Percentiles rank a stretch among this genome's conserved stretches.
Conservation (phyloP, 2,113 vertebrate genomes). For the Coturnix japonica region DNA sequence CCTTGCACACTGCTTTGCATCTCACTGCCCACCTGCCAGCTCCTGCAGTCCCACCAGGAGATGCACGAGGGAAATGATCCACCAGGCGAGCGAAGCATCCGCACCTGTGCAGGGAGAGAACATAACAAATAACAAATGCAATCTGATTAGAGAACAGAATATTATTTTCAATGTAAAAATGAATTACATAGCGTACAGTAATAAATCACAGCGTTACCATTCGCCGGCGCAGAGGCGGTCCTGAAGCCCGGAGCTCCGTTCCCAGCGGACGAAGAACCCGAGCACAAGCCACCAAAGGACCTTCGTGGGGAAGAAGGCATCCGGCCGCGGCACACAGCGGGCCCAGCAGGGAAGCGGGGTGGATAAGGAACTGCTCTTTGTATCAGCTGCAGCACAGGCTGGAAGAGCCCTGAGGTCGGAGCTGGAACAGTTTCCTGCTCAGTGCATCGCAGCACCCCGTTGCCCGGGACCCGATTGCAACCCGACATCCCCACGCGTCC, state of each 20-base stretch:
- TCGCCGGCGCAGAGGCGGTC: not conserved
- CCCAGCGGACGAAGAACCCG: not conserved
- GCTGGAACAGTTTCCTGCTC: not conserved
- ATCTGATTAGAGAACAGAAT: not conserved
- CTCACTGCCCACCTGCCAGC: not conserved
- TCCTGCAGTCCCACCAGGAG: not conserved
- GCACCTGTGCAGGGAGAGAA: not conserved
- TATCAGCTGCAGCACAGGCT: not conserved
- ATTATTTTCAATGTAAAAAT: not conserved
- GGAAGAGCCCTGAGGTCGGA: not conserved
- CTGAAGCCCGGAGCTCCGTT: not conserved
- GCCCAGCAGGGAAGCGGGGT: too few relatives aligned
- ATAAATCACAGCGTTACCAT: not conserved
- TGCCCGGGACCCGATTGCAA: too few relatives aligned
- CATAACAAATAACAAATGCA: constrained; percentile 30
- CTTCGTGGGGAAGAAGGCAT: accelerated
- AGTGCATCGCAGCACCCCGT: too few relatives aligned
- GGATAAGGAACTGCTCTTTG: not conserved
- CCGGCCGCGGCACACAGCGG: accelerated
- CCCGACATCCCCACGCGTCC: too few relatives aligned
- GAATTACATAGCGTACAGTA: not conserved
- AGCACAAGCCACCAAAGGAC: accelerated
- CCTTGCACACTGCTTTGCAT: too few relatives aligned
- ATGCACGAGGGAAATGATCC: not conserved
- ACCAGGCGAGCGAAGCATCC: not conserved